A percentile compares a stretch with the other conserved stretches of the same genome.
phyloP scores from a whole-genome alignment of 2,888 invertebrate genomes.

The Amphipoea lucens region DNA sequence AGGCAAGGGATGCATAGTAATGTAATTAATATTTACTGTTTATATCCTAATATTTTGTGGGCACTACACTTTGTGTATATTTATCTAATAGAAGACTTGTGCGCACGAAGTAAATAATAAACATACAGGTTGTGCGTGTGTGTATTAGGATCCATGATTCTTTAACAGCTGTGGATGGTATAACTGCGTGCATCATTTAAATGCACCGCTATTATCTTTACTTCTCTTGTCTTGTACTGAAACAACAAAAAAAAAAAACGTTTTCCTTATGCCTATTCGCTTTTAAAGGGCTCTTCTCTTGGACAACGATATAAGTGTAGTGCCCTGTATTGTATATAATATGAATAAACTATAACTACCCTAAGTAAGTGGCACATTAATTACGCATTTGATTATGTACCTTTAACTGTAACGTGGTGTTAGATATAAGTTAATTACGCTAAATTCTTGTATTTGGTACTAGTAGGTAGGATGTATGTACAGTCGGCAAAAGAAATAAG shows the following conservation, averaged over 20 bases:
- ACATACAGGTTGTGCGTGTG: background rate
- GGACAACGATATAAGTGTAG: conserved; percentile 8
- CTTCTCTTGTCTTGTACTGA: background rate
- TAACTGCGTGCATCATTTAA: background rate
- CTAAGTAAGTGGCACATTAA: conserved; percentile 22
- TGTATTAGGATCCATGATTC: background rate
- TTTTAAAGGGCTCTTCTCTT: background rate
- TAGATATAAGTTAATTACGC: conserved; percentile 6
- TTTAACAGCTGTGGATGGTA: background rate
- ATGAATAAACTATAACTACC: conserved; percentile 11
- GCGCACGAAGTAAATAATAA: background rate
- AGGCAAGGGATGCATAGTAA: conserved; percentile 48
- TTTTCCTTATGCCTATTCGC: background rate
- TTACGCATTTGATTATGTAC: conserved; percentile 39
- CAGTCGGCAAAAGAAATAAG: conserved; percentile 4
- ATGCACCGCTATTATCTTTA: background rate
- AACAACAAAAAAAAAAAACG: background rate
- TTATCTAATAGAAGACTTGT: background rate
- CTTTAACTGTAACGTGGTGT: conserved; percentile 23
- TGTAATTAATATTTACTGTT: conserved; percentile 37
- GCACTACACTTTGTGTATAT: conserved; percentile 30
- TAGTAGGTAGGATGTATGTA: background rate
- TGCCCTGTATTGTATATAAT: conserved; percentile 4
- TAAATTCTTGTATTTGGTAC: conserved; percentile 27
- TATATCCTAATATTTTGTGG: conserved; percentile 30